phyloP scores from a whole-genome alignment of 2,888 invertebrate species.

The Aphidius colemani region DNA sequence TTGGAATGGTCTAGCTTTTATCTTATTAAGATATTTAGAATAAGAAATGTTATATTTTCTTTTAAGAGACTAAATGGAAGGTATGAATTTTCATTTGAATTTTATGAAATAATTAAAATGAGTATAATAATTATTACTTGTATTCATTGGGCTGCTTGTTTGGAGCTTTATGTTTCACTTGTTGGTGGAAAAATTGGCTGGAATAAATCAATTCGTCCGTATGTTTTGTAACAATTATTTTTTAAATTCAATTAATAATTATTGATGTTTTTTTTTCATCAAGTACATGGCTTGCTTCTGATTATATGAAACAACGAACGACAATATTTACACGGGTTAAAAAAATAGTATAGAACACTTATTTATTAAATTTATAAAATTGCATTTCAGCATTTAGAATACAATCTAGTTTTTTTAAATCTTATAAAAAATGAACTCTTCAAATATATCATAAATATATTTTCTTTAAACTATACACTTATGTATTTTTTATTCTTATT shows the following conservation, averaged over 20 bases:
- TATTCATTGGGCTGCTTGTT: conserved; percentile 53
- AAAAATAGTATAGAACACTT: no score
- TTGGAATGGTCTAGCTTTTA: conserved; percentile 46
- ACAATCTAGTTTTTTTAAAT: no score
- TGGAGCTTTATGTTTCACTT: conserved; percentile 50
- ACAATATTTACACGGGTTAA: conserved; percentile 36
- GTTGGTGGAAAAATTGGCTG: conserved; percentile 32
- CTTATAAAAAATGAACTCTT: no score
- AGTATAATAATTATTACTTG: conserved; percentile 36
- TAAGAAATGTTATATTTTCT: conserved; percentile 49
- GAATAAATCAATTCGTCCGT: conserved; percentile 35
- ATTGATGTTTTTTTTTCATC: not conserved
- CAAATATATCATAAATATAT: no score
- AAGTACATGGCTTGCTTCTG: conserved; percentile 48
- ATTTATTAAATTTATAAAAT: no score
- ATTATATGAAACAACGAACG: conserved; percentile 37
- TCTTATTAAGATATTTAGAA: conserved; percentile 49
- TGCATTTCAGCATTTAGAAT: no score
- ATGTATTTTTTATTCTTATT: no score
- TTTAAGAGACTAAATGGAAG: not conserved
- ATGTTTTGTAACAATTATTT: conserved; percentile 7
- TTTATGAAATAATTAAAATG: conserved; percentile 44
- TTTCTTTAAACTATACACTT: no score
- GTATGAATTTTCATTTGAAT: conserved; percentile 35
- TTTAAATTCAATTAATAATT: conserved; percentile 4